Evolutionary conservation across 1,140 invertebrate species (phyloP).

Genomic region (Uloborus diversus): DNA sequence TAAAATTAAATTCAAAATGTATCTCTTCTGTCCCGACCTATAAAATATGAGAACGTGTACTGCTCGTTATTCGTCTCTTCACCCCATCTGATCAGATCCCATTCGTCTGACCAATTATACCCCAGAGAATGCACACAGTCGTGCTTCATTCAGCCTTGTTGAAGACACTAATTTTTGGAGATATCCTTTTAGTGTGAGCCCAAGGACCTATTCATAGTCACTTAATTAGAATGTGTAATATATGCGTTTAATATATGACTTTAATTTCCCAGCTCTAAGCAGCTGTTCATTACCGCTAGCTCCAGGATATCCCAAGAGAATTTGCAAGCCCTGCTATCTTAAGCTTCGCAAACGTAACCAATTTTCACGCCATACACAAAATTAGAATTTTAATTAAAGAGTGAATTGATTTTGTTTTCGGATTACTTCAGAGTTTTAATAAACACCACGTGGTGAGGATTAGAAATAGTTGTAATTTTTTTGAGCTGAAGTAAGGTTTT

Average conservation of each 20-base stretch:
- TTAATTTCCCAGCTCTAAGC: slow-evolving; percentile 27
- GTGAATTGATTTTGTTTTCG: slow-evolving; percentile 38
- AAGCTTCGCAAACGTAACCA: slow-evolving; percentile 22
- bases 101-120: slow-evolving; percentile 2
- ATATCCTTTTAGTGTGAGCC: slow-evolving; percentile 14
- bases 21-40: too few species aligned
- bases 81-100: neutral
- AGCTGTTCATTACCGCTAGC: slow-evolving; percentile 38
- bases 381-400: slow-evolving; percentile 40
- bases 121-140: neutral
- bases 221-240: slow-evolving; percentile 49
- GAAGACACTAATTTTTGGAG: slow-evolving; percentile 23
- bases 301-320: slow-evolving; percentile 11
- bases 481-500: too few species aligned
- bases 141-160: neutral
- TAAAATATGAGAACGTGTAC: slow-evolving; percentile 10
- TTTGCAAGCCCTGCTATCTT: neutral
- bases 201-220: slow-evolving; percentile 36
- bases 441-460: too few species aligned
- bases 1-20: too few species aligned
- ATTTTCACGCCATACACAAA: slow-evolving; percentile 37
- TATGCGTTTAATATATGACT: slow-evolving; percentile 49
- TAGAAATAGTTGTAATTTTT: too few species aligned
- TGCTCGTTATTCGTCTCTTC: neutral
- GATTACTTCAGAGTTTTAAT: too few species aligned